A percentile compares a stretch with the other conserved stretches of the same genome.
Conservation (phyloP, 2,113 vertebrate species). For the Dolichallabes microphthalmus region DNA sequence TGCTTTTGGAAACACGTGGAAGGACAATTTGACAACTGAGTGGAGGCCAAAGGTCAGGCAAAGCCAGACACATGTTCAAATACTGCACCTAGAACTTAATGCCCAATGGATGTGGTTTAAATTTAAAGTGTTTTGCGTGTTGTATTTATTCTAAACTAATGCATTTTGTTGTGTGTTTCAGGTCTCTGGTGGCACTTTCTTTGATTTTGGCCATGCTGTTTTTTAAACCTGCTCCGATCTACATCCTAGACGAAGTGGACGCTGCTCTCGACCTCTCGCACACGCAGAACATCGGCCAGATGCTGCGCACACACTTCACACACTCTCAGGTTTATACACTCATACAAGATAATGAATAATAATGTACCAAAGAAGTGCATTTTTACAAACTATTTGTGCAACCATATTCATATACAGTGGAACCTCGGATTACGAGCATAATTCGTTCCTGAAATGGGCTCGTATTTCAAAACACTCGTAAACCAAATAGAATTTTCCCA, state of each 20-base stretch:
- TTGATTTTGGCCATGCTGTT: conserved; percentile 94
- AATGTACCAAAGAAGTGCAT: not conserved
- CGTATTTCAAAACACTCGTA: too few species aligned
- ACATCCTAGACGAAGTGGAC: conserved; percentile 96
- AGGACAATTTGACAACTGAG: conserved; percentile 94
- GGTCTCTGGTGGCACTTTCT: conserved; percentile 92
- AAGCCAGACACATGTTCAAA: not conserved
- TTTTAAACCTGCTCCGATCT: conserved; percentile 97
- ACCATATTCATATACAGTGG: too few species aligned
- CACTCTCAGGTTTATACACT: conserved; percentile 82
- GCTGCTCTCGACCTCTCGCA: conserved; percentile 96
- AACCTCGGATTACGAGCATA: too few species aligned
- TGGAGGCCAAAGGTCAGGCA: conserved; percentile 78
- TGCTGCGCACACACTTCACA: conserved; percentile 88
- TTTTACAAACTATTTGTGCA: too few species aligned
- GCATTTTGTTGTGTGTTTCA: conserved; percentile 55
- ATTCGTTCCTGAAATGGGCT: too few species aligned
- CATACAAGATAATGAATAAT: not conserved
- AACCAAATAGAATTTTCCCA: too few species aligned
- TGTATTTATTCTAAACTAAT: not conserved
- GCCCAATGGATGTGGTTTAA: rapidly evolving
- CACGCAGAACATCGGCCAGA: conserved; percentile 97
- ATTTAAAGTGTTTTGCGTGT: not conserved
- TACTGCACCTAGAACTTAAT: not conserved
- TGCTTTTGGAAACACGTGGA: conserved; percentile 93